Base-by-base conservation (phyloP, 2,113 vertebrate species). In the Caranx ignobilis region DNA sequence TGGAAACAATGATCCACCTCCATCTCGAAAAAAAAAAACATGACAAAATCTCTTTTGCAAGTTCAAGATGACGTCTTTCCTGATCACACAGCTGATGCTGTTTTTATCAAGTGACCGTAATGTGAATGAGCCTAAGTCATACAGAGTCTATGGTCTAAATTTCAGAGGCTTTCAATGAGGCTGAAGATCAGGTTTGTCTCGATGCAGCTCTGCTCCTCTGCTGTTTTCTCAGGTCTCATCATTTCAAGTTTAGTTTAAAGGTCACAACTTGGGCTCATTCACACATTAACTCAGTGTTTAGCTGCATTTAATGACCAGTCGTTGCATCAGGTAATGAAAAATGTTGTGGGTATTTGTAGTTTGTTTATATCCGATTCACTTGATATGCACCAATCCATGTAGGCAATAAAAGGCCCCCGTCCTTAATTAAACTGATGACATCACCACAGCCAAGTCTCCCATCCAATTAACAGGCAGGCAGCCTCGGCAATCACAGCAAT, bases 1-100 rank as follows among this genome's bases (percentile, higher is more conserved):
- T 32, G 71, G 73, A n/a, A 77, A 72, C 77, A 66, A 7, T 13
- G 56, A 66, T 60, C 48, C 41, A 73, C 62, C 67, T 81, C 52
- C 7, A 19, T 48, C 59, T 68, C 70, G 64, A 48, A 54, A 50
- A 26, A 66, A 41, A 11, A 41, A 10, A 41, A 11, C 6, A 9
- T 2, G 18, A 63, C 32, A 19, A 48, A 6, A 32, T 52, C 15
- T 34, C 41, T 31, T 62, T 59, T n/a, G 21, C 4, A 11, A 26
- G 8, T 13, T 50, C 10, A 16, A 62, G 43, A 71, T 39, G 19
- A 18, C 21, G 11, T 9, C 39, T 50, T 10, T 65, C 1, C 55
- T 19, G 12, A 3, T 60, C 68, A 62, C 41, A 3, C n/a, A 54
- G 45, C 43, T 52, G 9, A 11, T 12, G 39, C 16, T 5, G 26